A percentile compares a stretch with the other conserved stretches of the same genome.
phyloP scores from a whole-genome alignment of 2,888 invertebrate genomes.

The Oscheius sp. region DNA sequence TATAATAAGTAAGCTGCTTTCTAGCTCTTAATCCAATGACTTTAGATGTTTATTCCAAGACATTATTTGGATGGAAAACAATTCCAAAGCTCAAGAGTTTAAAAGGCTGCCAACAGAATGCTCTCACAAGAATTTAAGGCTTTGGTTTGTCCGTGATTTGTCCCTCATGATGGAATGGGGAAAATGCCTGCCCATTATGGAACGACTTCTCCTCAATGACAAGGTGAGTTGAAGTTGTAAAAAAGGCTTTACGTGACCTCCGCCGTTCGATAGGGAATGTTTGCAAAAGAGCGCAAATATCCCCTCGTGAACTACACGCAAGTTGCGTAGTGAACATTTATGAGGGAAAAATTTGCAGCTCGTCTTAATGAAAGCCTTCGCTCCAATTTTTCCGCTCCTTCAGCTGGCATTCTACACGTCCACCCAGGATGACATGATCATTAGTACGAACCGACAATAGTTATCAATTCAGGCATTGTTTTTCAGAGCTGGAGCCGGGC shows the following conservation, averaged over 20 bases:
- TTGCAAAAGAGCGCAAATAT: slow-evolving; percentile 14
- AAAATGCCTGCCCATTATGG: slow-evolving; percentile 50
- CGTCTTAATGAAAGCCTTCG: slow-evolving; percentile 57
- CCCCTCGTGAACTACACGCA: slow-evolving; percentile 9
- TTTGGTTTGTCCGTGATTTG: slow-evolving; percentile 57
- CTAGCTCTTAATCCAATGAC: not conserved
- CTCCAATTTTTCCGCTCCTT: slow-evolving; percentile 51
- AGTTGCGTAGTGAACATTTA: not conserved
- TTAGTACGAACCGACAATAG: slow-evolving; percentile 7
- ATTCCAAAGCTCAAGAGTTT: slow-evolving; percentile 31
- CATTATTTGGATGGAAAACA: slow-evolving; percentile 43
- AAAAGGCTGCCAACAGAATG: slow-evolving; percentile 36
- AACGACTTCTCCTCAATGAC: slow-evolving; percentile 47
- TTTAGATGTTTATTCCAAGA: slow-evolving; percentile 54
- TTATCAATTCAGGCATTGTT: not conserved
- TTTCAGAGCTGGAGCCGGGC: slow-evolving; percentile 48
- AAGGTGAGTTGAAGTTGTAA: slow-evolving; percentile 41
- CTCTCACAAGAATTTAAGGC: slow-evolving; percentile 45
- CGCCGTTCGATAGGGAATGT: slow-evolving; percentile 1
- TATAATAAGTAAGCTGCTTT: slow-evolving; percentile 38
- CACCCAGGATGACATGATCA: slow-evolving; percentile 31
- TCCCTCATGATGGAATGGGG: slow-evolving; percentile 62
- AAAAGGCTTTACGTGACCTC: slow-evolving; percentile 8
- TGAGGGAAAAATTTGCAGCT: slow-evolving; percentile 39
- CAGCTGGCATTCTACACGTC: slow-evolving; percentile 55